Conservation (phyloP, 1,140 invertebrate genomes). For the Aleiodes sp. region DNA sequence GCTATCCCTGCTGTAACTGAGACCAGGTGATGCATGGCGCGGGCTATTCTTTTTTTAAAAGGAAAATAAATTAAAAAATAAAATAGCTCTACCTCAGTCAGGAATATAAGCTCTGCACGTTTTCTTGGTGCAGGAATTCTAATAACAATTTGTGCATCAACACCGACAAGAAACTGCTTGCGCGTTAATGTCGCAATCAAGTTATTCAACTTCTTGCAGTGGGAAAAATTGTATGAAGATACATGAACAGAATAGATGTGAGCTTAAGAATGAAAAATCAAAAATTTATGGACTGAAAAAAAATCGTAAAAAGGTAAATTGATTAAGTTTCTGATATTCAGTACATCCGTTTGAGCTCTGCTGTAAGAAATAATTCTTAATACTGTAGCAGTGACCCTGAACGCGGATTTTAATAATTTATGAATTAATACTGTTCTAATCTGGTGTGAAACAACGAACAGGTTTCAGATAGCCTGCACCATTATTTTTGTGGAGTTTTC, state of each 20-base stretch:
- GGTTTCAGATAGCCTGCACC: too few relatives aligned
- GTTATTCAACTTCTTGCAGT: slow-evolving; percentile 12
- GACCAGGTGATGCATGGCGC: not conserved
- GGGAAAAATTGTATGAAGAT: not conserved
- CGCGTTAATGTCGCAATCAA: slow-evolving; percentile 8
- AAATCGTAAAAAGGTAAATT: too few relatives aligned
- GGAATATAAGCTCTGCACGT: slow-evolving; percentile 10
- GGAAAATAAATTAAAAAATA: not conserved
- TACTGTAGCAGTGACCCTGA: too few relatives aligned
- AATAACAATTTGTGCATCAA: slow-evolving; percentile 18
- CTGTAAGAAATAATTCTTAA: too few relatives aligned
- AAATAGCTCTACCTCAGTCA: not conserved
- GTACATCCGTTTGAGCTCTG: too few relatives aligned
- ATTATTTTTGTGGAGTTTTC: too few relatives aligned
- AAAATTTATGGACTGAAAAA: too few relatives aligned
- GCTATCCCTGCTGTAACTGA: not conserved
- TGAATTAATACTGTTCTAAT: too few relatives aligned
- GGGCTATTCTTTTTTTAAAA: not conserved
- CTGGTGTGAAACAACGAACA: too few relatives aligned
- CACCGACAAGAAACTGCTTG: not conserved
- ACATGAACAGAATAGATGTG: not conserved
- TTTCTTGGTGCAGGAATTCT: not conserved
- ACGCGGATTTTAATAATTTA: too few relatives aligned
- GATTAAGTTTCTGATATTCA: too few relatives aligned
- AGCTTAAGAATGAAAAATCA: too few relatives aligned